Evolutionary conservation across 2,113 vertebrate species (phyloP), one percentile per base, ranked within the genome.

Genomic region (Lagopus muta): DNA sequence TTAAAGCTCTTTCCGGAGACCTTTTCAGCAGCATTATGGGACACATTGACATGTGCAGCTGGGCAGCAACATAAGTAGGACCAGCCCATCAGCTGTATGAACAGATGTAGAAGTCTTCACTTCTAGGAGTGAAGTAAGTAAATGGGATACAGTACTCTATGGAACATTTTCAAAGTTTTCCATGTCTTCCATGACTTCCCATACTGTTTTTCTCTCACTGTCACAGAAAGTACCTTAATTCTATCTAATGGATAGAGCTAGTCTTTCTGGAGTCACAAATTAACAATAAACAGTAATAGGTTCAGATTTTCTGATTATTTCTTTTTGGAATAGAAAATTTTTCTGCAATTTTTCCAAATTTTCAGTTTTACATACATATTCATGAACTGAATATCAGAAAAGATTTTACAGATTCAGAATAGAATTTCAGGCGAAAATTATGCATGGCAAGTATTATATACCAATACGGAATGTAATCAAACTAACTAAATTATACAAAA

Each of bases 121-220:
- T 8, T 54, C 36, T 72, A 8, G 19, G 11, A 90, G 1, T 32
- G 10, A 90, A 60, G 13, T 57, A 79, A 6, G 3, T 34, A 32
- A 76, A 27, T 73, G 32, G 8, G 8, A 1, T 36, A 21, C 34
- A 76, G 20, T 16, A 58, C 54, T 60, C 83, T 52, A 58, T 8
- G 3, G 64, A 86, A 40, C 2, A 52, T 57, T 60, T 77, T 71
- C 36, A 77, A 74, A 81, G 40, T 34, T 48, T 88, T 36, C 13
- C 3, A 11, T 36, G 3, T 54, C 16, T 81, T 1, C 6, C 58
- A 10, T 50, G 28, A 65, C 13, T 76, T 81, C 10, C 11, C 1
- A 3, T 11, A 7, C 3, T 70, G 17, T 6, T 82, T 72, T 66
- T 78, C 38, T 71, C 47, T 48, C 0, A 0, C 8, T 16, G 6